Base-by-base conservation (phyloP, 35 echinoderm and acorn worm genomes). In the Acanthaster planci region DNA sequence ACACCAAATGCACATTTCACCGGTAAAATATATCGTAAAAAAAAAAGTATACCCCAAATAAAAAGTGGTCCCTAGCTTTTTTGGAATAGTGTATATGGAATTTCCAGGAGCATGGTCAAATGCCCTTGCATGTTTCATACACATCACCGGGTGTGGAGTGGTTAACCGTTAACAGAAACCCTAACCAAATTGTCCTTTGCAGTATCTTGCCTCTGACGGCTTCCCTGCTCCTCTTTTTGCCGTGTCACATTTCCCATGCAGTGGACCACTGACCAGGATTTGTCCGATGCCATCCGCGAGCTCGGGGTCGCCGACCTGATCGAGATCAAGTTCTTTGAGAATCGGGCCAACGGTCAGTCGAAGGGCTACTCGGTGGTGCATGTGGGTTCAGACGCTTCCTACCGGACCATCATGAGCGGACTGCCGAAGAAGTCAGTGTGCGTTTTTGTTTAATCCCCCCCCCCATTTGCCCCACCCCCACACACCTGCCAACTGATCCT, bases 241-340 rank as follows among this genome's bases (percentile, higher is more conserved):
- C n/a, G n/a, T n/a, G n/a, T n/a, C n/a, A n/a, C n/a, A 78, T 10
- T 23, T 76, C 83, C 18, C 35, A 84, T 81, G 12, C 78, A 98
- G 95, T 98, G 95, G 95, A 98, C 95, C 36, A 98, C 95, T 38
- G 95, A 98, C 82, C 85, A 82, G 38, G 95, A 98, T 77, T 78
- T 98, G 21, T 86, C 84, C 12, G 78, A 91, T 77, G 84, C 95
- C n/a, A 89, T 92, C 22, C 54, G 81, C 2, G 87, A 90, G 10
- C 85, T 93, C 17, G 89, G 88, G 10, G 92, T 98, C 14, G 78
- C 84, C 60, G 95, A 98, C 80, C 59, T 98, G 18, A 76, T 91
- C 22, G 95, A 98, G 34, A 94, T 98, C 30, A 98, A 98, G 54
- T 98, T 98, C 53, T 90, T 91, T 78, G 95, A 98, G 68, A 98